Evolutionary conservation across 2,113 vertebrate species (phyloP).

Genomic region (Odontesthes bonariensis): DNA sequence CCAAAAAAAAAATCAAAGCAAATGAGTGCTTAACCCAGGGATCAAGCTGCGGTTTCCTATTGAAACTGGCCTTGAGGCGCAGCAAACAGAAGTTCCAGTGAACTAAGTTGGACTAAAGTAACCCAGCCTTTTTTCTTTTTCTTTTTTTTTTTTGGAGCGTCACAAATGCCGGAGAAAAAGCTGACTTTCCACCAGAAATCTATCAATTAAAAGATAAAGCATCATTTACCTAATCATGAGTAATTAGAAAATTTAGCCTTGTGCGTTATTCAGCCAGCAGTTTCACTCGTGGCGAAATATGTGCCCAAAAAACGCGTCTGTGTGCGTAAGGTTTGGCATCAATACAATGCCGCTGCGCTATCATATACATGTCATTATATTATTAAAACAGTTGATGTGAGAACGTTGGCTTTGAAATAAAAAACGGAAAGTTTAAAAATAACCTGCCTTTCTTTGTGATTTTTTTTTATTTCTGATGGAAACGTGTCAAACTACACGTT

Average conservation of each 20-base stretch:
- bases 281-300: not conserved
- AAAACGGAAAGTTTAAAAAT: too few relatives aligned
- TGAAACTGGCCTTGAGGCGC: conserved; percentile 42
- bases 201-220: not conserved
- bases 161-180: conserved; percentile 1
- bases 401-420: not conserved
- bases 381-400: not conserved
- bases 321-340: too few relatives aligned
- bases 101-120: conserved; percentile 19
- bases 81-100: conserved; percentile 48
- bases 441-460: not conserved
- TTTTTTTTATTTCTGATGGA: too few relatives aligned
- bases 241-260: not conserved
- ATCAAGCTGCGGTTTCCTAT: conserved; percentile 53
- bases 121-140: not conserved
- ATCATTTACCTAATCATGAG: not conserved
- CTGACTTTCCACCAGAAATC: not conserved
- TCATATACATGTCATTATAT: not conserved
- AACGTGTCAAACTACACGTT: too few relatives aligned
- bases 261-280: not conserved
- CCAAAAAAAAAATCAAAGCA: conserved; percentile 29
- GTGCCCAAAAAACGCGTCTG: not conserved
- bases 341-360: too few relatives aligned
- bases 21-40: conserved; percentile 14
- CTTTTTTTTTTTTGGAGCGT: too few relatives aligned